Base-by-base conservation (phyloP, 2,888 invertebrate species). In the Oscheius sp. region DNA sequence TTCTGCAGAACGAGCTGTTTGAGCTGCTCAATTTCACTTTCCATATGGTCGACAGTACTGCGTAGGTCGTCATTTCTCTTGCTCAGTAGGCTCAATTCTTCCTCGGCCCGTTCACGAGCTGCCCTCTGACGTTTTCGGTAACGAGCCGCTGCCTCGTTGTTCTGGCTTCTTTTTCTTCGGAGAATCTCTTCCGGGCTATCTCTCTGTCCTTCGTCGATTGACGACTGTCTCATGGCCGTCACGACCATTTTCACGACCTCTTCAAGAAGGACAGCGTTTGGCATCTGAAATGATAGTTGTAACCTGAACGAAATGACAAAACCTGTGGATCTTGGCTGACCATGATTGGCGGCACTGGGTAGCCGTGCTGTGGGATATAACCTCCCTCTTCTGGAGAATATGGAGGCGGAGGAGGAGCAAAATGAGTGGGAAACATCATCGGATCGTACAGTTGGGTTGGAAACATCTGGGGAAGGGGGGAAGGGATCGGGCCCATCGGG, bases 91-190 rank as follows among this genome's bases (percentile, higher is more conserved):
- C 76, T 72, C 11, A 84, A 58, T 59, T 87, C 87, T 13, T 77
- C 75, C 60, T 80, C 77, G 10, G 79, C 81, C 33, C 62, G 62
- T 35, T 79, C 75, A 32, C 82, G 79, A 7, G 84, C 85, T 47
- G 85, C 85, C 7, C 82, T 73, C 74, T 87, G 87, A 55, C 87
- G 74, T 55, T 83, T 79, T 1, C 87, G 82, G 70, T 87, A 87
- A 11, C 87, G 76, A 5, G 87, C 87, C 0, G 87, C 87, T 2
- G 87, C 87, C 48, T 84, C 79, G 73, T 87, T 87, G 77, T 87
- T 87, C 86, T 85, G 85, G 55, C 85, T 79, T 21, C 86, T 68
- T 70, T 86, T 86, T 35, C 85, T 65, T 48, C 82, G 73, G 33
- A 86, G 76, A 65, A 87, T 86, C 66, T 85, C 85, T 74, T 84